These are phyloP conservation scores for Erythrocercus mccallii DNA, from an alignment of 2,113 vertebrate species.

Conservation along the genomic window DNA sequence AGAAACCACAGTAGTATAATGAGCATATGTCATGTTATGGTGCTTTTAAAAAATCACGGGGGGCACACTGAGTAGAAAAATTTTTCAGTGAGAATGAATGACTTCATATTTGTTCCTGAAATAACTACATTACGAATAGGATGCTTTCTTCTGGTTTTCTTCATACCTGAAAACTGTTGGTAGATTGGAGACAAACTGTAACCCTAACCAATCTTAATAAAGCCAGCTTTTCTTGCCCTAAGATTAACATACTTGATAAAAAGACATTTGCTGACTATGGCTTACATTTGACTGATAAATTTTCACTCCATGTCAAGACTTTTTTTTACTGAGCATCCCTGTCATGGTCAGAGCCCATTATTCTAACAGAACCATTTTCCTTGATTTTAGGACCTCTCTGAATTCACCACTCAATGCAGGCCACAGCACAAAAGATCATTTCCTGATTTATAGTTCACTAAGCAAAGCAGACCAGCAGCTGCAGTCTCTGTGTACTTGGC, in stretches of 20 bases:
- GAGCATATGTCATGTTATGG: not conserved
- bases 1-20: not conserved
- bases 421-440: not conserved
- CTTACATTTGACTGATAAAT: not conserved
- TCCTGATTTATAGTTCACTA: conserved; percentile 38
- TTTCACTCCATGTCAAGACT: not conserved
- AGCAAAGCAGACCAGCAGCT: conserved; percentile 14
- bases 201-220: not conserved
- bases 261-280: not conserved
- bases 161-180: not conserved
- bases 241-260: not conserved
- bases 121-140: not conserved
- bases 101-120: not conserved
- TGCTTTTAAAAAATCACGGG: not conserved
- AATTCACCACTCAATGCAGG: not conserved
- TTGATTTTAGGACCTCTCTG: not conserved
- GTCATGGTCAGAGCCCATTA: not conserved
- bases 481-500: conserved; percentile 5
- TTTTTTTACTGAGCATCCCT: not conserved
- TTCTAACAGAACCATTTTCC: not conserved
- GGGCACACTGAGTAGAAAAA: not conserved
- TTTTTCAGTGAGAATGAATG: not conserved
- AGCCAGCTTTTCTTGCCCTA: not conserved
- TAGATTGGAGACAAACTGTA: not conserved
- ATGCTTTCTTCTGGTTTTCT: not conserved